Evolutionary conservation across 2,888 invertebrate genomes (phyloP), one percentile per base, ranked within the genome.

Genomic region (Epinotia nisella): DNA sequence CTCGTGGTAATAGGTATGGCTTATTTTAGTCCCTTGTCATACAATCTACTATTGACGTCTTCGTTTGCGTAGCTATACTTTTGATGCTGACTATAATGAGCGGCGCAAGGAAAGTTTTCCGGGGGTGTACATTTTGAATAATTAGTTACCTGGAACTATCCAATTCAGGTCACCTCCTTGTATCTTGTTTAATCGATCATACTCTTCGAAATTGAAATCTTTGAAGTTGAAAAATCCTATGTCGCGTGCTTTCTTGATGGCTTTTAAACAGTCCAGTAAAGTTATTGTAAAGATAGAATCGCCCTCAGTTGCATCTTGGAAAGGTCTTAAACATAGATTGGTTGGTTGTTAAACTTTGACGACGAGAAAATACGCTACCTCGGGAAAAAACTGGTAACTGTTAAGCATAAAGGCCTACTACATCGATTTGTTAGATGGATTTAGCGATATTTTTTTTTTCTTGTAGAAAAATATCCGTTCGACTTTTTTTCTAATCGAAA

Each of bases 161-260:
- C 98, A 98, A 89, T 98, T 98, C 76, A 98, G 94, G 88, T 98
- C 98, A 7, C 98, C 98, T 82, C 97, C 96, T 87, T 97, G 96
- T 77, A 98, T 95, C 90, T 96, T 96, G 90, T 97, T 96, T 82
- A 97, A 96, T 84, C 95, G 95, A 81, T 98, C 97, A 86, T 98
- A 98, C 86, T 98, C 98, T 49, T 95, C 95, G 19, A 96, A 94
- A 89, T 98, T 96, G 86, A 98, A 98, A 85, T 96, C 97, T 74
- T 95, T 94, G 83, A 98, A 97, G 86, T 97, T 95, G 82, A 98
- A 96, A 87, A 98, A 97, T 55, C 96, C 96, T 80, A 96, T 94
- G 29, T 95, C 92, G 15, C 94, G 85, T 7, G 98, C 98, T 92
- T 96, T 97, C 74, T 95, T 94, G 15, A 98, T 90, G 45, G 88